These are phyloP conservation scores for Nannoperca australis DNA, from an alignment of 2,797 vertebrate species.

Conservation along the genomic window DNA sequence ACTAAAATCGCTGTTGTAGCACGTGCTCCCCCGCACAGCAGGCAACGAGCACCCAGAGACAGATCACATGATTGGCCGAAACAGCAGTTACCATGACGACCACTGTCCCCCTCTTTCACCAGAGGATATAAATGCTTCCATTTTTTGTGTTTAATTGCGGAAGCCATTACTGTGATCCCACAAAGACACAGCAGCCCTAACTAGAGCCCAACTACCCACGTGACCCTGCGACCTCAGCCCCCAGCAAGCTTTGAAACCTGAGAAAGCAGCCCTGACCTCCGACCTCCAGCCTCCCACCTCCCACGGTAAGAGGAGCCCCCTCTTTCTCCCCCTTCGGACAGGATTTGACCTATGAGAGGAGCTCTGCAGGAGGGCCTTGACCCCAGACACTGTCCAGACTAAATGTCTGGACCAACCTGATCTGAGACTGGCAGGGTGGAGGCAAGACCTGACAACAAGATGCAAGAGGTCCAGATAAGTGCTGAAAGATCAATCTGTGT, in stretches of 20 bases:
- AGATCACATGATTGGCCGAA: slow-evolving; percentile 42
- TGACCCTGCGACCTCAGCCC: slow-evolving; percentile 72
- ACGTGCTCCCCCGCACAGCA: slow-evolving; percentile 39
- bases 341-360: slow-evolving; percentile 82
- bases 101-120: slow-evolving; percentile 37
- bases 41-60: slow-evolving; percentile 56
- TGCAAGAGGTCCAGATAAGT: slow-evolving; percentile 56
- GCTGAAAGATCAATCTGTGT: slow-evolving; percentile 23
- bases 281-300: slow-evolving; percentile 76
- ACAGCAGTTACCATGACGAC: slow-evolving; percentile 39
- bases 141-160: slow-evolving; percentile 84
- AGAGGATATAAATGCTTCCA: slow-evolving; percentile 81
- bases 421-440: slow-evolving; percentile 37
- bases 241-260: slow-evolving; percentile 84
- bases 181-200: slow-evolving; percentile 73
- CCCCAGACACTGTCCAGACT: slow-evolving; percentile 87
- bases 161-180: slow-evolving; percentile 80
- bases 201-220: slow-evolving; percentile 72
- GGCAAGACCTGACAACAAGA: slow-evolving; percentile 51
- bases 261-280: slow-evolving; percentile 78
- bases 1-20: slow-evolving; percentile 40
- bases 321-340: slow-evolving; percentile 76
- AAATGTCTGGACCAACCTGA: slow-evolving; percentile 71
- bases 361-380: slow-evolving; percentile 79
- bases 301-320: slow-evolving; percentile 66